Conservation (phyloP, 1,140 invertebrate species). For the Temnothorax curvispinosus region DNA sequence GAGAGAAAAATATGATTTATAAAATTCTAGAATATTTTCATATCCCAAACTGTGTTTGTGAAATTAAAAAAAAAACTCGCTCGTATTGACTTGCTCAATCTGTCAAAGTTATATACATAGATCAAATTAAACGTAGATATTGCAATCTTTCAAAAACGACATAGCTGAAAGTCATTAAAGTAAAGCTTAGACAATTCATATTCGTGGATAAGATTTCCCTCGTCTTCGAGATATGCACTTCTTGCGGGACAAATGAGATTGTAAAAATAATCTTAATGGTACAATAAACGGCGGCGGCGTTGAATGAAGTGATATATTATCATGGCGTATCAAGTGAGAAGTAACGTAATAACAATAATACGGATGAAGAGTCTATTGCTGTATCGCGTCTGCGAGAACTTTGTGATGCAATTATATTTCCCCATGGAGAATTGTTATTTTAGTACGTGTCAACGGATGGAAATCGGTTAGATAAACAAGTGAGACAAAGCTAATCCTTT, state of each 20-base stretch:
- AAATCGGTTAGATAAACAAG: not conserved
- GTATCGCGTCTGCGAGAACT: not conserved
- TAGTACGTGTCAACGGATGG: not conserved
- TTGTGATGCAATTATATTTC: not conserved
- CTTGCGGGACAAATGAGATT: not conserved
- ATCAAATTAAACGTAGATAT: not conserved
- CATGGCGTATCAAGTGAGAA: not conserved
- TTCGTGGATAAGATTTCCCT: not conserved
- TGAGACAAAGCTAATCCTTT: not conserved
- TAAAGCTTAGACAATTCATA: not conserved
- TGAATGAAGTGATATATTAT: not conserved
- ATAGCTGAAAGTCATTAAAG: not conserved
- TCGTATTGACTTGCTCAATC: not conserved
- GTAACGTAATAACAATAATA: not conserved
- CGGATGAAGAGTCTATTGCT: not conserved
- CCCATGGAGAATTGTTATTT: not conserved
- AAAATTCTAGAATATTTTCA: not conserved
- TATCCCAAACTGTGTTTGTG: not conserved
- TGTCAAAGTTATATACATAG: not conserved
- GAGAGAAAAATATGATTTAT: not conserved
- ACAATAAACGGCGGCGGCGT: not conserved
- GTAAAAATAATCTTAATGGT: slow-evolving; percentile 6
- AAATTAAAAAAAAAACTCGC: not conserved
- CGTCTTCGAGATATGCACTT: not conserved
- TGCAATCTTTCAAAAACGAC: not conserved